Conservation (phyloP, 2,113 vertebrate species). For the Plecturocebus donacophilus region DNA sequence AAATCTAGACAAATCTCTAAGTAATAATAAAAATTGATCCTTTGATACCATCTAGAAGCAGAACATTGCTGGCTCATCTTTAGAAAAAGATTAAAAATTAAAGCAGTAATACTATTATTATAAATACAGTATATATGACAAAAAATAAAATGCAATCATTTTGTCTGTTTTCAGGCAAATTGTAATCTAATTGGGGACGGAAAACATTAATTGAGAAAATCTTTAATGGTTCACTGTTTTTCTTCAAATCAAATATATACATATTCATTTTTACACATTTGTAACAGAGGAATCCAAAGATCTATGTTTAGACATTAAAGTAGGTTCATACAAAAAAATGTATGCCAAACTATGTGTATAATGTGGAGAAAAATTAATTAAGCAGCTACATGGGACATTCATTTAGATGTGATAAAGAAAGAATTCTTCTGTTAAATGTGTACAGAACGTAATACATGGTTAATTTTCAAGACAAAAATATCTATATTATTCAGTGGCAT, state of each 20-base stretch:
- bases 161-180: not conserved
- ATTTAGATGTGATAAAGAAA: not conserved
- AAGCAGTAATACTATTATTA: not conserved
- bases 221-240: not conserved
- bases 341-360: not conserved
- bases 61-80: not conserved
- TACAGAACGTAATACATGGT: not conserved
- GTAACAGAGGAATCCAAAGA: not conserved
- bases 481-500: not conserved
- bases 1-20: not conserved
- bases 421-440: not conserved
- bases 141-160: not conserved
- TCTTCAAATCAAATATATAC: not conserved
- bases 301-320: not conserved
- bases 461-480: not conserved
- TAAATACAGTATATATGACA: not conserved
- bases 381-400: not conserved
- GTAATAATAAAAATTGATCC: not conserved
- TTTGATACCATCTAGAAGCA: not conserved
- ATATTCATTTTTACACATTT: not conserved
- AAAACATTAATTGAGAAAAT: not conserved
- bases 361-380: not conserved
- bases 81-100: not conserved
- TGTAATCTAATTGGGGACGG: not conserved
- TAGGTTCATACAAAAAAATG: not conserved